These are phyloP conservation scores for Yponomeuta sedellus DNA, from an alignment of 2,888 invertebrate genomes.

Conservation along the genomic window DNA sequence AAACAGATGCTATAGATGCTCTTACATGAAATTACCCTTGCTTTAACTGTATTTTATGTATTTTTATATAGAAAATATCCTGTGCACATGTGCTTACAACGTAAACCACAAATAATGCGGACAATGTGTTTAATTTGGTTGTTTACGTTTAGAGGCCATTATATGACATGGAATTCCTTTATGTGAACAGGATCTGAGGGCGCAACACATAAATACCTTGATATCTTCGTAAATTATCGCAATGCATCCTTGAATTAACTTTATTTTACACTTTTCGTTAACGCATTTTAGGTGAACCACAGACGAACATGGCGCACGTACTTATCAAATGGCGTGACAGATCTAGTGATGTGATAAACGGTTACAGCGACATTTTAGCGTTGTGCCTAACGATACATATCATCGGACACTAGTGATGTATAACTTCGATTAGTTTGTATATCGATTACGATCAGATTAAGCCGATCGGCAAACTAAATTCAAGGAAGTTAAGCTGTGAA, in stretches of 20 bases:
- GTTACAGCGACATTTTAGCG: background rate
- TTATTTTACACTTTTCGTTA: background rate
- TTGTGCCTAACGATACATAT: background rate
- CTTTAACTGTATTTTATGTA: too few relatives aligned
- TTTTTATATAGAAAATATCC: too few relatives aligned
- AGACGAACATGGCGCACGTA: background rate
- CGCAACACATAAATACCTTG: background rate
- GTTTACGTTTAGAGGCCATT: background rate
- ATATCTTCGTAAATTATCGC: background rate
- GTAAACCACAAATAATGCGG: too few relatives aligned
- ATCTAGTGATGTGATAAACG: slow-evolving; percentile 1
- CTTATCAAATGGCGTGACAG: background rate
- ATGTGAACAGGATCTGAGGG: background rate
- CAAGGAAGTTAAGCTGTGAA: too few relatives aligned
- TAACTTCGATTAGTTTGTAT: background rate
- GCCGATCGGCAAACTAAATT: too few relatives aligned
- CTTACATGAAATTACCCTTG: too few relatives aligned
- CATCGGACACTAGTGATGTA: background rate
- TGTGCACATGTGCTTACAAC: too few relatives aligned
- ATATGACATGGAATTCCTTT: background rate
- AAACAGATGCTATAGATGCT: too few relatives aligned
- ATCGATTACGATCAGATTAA: too few relatives aligned
- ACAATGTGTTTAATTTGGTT: background rate
- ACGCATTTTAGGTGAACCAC: background rate
- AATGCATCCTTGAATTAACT: background rate